Evolutionary conservation across 2,888 invertebrate species (phyloP), one percentile per base, ranked within the genome.

Genomic region (Acanthopleura granulata): DNA sequence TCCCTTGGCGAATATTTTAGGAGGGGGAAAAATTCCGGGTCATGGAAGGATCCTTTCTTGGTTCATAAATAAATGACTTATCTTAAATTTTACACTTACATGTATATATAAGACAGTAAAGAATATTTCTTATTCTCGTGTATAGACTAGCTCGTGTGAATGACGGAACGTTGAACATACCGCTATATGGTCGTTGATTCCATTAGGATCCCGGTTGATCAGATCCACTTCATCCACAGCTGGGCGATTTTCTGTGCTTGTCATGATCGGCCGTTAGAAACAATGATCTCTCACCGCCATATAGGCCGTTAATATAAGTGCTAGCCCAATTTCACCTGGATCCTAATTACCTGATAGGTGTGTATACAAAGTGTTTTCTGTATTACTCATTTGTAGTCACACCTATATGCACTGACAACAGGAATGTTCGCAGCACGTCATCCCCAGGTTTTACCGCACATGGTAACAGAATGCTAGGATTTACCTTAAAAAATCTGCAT

Each of bases 161-260:
- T n/a, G 57, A 6, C 3, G 12, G 12, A 6, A 57, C 18, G 12
- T 14, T 16, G 40, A 9, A 78, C 78, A 84, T 89, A 94, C 95
- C 93, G 94, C 94, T 72, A 95, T 91, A 88, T 94, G 94, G 77
- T 93, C 92, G 85, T 94, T 94, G 78, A 95, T 88, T 78, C 92
- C 92, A 82, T 94, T 94, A 0, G 94, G 94, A 86, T 95, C 94
- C 78, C 94, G 90, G 83, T 94, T 94, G 83, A 94, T 94, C 79
- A 94, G 90, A 73, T 93, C 92, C 71, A 77, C 15, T 14, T 81
- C 81, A 16, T 22, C 66, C 62, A 16, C 22, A 62, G 51, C 14
- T 3, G 50, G 22, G 57, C 6, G 3, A 40, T 9, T 40, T 9
- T 40, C 40, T 40, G 40, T 40, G 40, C 40, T 40, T 9, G 40